Base-by-base conservation (phyloP, 1,140 invertebrate species). In the Ptiloglossa arizonensis region DNA sequence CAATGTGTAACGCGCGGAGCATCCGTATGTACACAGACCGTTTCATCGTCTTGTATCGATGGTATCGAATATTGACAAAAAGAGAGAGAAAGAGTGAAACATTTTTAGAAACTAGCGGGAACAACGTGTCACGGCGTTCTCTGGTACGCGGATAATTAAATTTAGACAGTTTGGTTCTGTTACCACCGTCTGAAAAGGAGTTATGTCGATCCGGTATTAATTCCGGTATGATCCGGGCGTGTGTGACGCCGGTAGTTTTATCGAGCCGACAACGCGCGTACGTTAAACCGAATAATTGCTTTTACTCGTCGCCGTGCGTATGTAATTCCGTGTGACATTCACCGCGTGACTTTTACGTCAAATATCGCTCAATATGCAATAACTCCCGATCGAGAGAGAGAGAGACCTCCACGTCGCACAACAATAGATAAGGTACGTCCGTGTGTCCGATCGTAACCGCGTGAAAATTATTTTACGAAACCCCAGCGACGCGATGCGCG, bases 51-150 rank as follows among this genome's bases (percentile, higher is more conserved):
- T 35, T 57, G 24, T 66, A 52, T 74, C 63, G 41, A 70, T 22
- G 22, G 17, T 52, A 69, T 60, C 3, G 29, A 11, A 29, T 46
- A 59, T 15, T 67, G 24, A 27, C 46, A 57, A 56, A 24, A 48
- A 17, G 17, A 74, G 77, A 52, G 15, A 67, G 5, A 29, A 76
- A 50, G n/a, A n/a, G n/a, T n/a, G 5, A 69, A 69, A n/a, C 22
- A 48, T 59, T 29, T 38, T 35, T 2, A 24, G 0, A 13, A 38
- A 1, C 1, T 35, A 17, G 19, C 32, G n/a, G 1, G 41, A n/a
- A 32, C 27, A 2, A n/a, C n/a, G n/a, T 64, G 11, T 41, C n/a
- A 15, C 4, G n/a, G n/a, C 19, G 27, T 19, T 56, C 24, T 1
- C 11, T 3, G 22, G 15, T 32, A 11, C 6, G 1, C 5, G 22